Evolutionary conservation across 2,888 invertebrate species (phyloP), one percentile per base, ranked within the genome.

Genomic region (Andricus quercusramuli): DNA sequence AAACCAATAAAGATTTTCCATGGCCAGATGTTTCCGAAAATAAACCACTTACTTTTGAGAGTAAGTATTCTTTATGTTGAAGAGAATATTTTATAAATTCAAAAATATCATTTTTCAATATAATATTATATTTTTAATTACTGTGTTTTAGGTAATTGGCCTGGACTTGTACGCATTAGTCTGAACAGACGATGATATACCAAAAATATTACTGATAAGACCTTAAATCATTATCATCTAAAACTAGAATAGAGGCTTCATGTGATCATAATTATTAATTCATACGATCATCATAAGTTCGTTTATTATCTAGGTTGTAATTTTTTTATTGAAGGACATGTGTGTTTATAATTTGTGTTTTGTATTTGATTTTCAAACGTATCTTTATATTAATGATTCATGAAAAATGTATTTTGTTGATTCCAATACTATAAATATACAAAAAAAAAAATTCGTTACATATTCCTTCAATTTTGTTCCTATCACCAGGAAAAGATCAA

Each of bases 91-190:
- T 25, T 64, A 64, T 25, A 1, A 4, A 25, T 15, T 29, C 5
- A 15, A 17, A 64, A 64, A 64, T 64, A 29, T 15, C 17, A 25
- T 22, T 22, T 64, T n/a, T n/a, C n/a, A n/a, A n/a, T n/a, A n/a
- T n/a, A n/a, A n/a, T n/a, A 41, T 41, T 32, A 37, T 37, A 41
- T 41, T 41, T 13, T 41, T 0, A 13, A 13, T 13, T 3, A 41
- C 11, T 41, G 15, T 47, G 4, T 47, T 70, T 70, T 9, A 70
- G 68, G 20, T 70, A 25, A 22, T 15, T 70, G 68, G 68, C 68
- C 68, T 25, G 68, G 47, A 25, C 47, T 68, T 29, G 22, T 68
- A 25, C 41, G 44, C 22, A 13, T 70, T 22, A 70, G 17, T 70
- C 47, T 47, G 11, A 47, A 70, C 9, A 70, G 47, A 25, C 20